Percentiles rank a stretch among this genome's conserved stretches.
Conservation (phyloP, 2,888 invertebrate species). For the Dryocosmus kuriphilus region DNA sequence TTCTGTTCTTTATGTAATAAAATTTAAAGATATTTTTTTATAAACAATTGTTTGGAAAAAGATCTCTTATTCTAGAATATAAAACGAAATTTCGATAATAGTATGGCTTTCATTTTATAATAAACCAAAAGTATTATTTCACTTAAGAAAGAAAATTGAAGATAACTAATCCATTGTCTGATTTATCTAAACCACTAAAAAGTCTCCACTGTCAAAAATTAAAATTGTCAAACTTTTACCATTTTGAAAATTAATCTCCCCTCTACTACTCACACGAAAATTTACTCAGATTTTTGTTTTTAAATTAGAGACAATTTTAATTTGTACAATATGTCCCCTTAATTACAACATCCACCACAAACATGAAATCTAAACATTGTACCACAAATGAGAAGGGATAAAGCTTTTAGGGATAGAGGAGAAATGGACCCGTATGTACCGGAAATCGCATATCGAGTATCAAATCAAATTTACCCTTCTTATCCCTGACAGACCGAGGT, state of each 20-base stretch:
- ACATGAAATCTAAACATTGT: not conserved
- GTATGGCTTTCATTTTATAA: no score
- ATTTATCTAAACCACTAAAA: not conserved
- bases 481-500: constrained; percentile 1
- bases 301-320: not conserved
- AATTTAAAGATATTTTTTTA: no score
- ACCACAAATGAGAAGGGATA: not conserved
- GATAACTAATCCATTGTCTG: not conserved
- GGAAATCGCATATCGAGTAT: constrained; percentile 40
- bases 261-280: not conserved
- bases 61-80: no score
- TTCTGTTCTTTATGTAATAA: no score
- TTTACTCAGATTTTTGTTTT: not conserved
- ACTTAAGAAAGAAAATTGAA: not conserved
- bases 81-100: no score
- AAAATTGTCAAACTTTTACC: not conserved
- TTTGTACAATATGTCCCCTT: not conserved
- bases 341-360: not conserved
- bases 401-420: constrained; percentile 2
- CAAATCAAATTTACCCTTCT: constrained; percentile 46
- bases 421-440: constrained; percentile 8
- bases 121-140: no score
- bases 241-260: not conserved
- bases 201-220: not conserved
- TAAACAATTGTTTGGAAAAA: no score